These are phyloP conservation scores for Lineus longissimus DNA, from an alignment of 1,140 invertebrate species.

Conservation along the genomic window DNA sequence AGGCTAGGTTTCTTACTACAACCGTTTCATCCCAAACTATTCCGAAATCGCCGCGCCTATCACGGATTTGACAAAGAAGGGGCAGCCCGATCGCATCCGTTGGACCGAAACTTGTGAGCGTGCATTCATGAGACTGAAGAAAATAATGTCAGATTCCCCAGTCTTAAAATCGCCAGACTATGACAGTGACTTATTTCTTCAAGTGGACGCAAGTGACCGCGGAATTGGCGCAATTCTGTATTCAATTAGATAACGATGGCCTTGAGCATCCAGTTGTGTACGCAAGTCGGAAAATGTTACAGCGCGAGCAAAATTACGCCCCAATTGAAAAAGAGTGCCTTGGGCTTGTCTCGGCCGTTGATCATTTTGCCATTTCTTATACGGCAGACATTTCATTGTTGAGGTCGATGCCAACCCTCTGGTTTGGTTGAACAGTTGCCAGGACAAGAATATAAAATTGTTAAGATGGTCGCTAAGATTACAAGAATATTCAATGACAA, in stretches of 20 bases:
- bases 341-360: constrained; percentile 9
- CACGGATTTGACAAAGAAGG: too few species aligned
- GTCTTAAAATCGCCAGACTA: constrained; percentile 39
- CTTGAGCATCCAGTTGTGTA: constrained; percentile 30
- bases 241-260: constrained; percentile 22
- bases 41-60: too few species aligned
- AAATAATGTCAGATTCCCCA: constrained; percentile 17
- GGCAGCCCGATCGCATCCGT: too few species aligned
- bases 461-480: too few species aligned
- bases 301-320: constrained; percentile 13
- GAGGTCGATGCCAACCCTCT: too few species aligned
- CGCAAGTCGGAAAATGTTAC: constrained; percentile 15
- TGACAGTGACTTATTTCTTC: constrained; percentile 37
- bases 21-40: too few species aligned
- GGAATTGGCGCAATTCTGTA: constrained; percentile 24
- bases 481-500: too few species aligned
- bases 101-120: background rate
- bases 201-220: constrained; percentile 25
- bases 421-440: too few species aligned
- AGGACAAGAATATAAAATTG: too few species aligned
- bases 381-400: too few species aligned
- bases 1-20: too few species aligned
- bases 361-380: constrained; percentile 19
- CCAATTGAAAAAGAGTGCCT: too few species aligned
- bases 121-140: constrained; percentile 19